phyloP scores from a whole-genome alignment of 1,140 invertebrate species.

The Colletes gigas region DNA sequence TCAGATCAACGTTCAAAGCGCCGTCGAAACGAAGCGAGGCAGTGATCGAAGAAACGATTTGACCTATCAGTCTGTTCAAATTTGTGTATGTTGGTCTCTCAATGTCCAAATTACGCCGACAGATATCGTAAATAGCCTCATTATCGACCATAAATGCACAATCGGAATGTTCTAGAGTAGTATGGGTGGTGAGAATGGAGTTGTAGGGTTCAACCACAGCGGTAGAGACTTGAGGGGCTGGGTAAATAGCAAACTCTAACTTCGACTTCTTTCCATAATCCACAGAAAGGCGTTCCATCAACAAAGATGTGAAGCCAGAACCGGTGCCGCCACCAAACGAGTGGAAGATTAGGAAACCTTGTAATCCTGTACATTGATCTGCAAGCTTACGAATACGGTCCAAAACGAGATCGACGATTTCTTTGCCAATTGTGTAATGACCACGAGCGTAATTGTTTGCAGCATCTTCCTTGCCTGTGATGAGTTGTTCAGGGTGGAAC shows the following conservation, averaged over 20 bases:
- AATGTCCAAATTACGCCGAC: constrained; percentile 86
- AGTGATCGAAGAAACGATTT: constrained; percentile 79
- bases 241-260: constrained; percentile 65
- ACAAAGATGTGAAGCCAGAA: constrained; percentile 52
- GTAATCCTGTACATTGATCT: constrained; percentile 56
- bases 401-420: constrained; percentile 53
- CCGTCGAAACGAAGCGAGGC: constrained; percentile 74
- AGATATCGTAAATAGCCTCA: constrained; percentile 92
- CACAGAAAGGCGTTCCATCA: constrained; percentile 58
- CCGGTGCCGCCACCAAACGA: constrained; percentile 81
- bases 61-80: constrained; percentile 50
- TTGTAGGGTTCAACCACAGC: constrained; percentile 59
- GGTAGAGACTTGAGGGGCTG: constrained; percentile 55
- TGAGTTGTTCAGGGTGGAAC: constrained; percentile 84
- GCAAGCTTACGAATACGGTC: constrained; percentile 56
- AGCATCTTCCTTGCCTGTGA: constrained; percentile 85
- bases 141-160: constrained; percentile 87
- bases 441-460: constrained; percentile 85
- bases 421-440: constrained; percentile 58
- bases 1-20: constrained; percentile 51
- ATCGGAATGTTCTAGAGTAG: constrained; percentile 86
- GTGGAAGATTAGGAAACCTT: constrained; percentile 77
- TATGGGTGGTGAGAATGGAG: constrained; percentile 80
- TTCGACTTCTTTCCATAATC: constrained; percentile 78
- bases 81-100: constrained; percentile 81